phyloP scores from a whole-genome alignment of 2,113 vertebrate species.

The Hippocampus abdominalis region DNA sequence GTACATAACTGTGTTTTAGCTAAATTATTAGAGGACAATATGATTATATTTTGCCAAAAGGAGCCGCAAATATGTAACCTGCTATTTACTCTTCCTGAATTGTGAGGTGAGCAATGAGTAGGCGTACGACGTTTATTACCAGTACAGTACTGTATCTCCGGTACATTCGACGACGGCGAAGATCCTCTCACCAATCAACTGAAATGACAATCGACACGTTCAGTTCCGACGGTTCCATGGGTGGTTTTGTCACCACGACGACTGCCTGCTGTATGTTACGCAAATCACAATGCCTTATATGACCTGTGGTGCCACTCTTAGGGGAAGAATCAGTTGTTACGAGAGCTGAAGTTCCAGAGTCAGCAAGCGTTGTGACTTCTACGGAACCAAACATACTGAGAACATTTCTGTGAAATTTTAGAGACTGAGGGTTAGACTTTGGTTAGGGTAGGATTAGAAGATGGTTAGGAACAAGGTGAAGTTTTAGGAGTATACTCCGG shows the following conservation, averaged over 20 bases:
- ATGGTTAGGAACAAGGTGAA: no score
- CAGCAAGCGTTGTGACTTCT: background rate
- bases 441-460: background rate
- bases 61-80: conserved; percentile 36
- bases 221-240: conserved; percentile 15
- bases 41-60: conserved; percentile 43
- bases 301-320: conserved; percentile 26
- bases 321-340: background rate
- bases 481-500: no score
- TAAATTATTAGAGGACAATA: conserved; percentile 39
- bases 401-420: background rate
- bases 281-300: conserved; percentile 56
- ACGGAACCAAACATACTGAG: background rate
- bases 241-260: conserved; percentile 19
- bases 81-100: conserved; percentile 14
- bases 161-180: conserved; percentile 38
- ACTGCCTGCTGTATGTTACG: conserved; percentile 32
- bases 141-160: conserved; percentile 8
- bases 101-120: conserved; percentile 26
- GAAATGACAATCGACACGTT: conserved; percentile 51
- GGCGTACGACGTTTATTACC: conserved; percentile 24
- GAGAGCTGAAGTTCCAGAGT: background rate
- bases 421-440: background rate
- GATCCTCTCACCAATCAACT: conserved; percentile 40
- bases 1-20: conserved; percentile 29